Percentiles rank a stretch among this genome's conserved stretches.
Evolutionary conservation across 2,888 invertebrate species (phyloP).

Genomic region (Muschampia plurimacula): DNA sequence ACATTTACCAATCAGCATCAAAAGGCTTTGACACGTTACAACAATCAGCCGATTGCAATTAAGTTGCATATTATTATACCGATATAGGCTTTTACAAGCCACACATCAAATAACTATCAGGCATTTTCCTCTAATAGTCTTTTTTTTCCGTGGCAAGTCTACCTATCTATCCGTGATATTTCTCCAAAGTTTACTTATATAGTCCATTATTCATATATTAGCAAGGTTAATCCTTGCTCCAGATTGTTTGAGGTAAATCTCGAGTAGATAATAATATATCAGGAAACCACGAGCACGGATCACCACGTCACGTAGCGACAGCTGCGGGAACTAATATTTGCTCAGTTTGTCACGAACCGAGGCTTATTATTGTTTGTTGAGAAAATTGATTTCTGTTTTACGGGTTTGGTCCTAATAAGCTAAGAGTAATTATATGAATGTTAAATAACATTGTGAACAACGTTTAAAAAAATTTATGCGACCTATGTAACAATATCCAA

Average conservation of each 20-base stretch:
- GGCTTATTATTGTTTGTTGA: conserved; percentile 3
- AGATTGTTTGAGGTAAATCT: not conserved
- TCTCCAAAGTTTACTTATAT: not conserved
- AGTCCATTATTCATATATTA: not conserved
- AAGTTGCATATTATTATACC: too few species aligned
- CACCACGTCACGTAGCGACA: not conserved
- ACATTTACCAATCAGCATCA: too few species aligned
- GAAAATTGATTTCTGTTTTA: conserved; percentile 8
- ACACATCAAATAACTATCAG: too few species aligned
- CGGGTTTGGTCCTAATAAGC: not conserved
- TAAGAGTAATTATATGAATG: too few species aligned
- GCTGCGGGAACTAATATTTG: conserved; percentile 6
- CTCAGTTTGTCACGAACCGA: conserved; percentile 5
- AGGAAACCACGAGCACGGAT: not conserved
- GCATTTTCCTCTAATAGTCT: too few species aligned
- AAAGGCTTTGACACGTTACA: too few species aligned
- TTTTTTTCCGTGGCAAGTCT: too few species aligned
- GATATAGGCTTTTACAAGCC: too few species aligned
- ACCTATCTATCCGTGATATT: not conserved
- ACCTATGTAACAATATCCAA: too few species aligned
- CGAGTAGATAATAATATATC: not conserved
- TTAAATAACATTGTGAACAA: too few species aligned
- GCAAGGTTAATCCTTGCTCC: not conserved
- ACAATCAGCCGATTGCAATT: too few species aligned
- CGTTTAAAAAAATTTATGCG: too few species aligned